Base-by-base conservation (phyloP, 2,113 vertebrate genomes). In the Thinocorus orbignyianus region DNA sequence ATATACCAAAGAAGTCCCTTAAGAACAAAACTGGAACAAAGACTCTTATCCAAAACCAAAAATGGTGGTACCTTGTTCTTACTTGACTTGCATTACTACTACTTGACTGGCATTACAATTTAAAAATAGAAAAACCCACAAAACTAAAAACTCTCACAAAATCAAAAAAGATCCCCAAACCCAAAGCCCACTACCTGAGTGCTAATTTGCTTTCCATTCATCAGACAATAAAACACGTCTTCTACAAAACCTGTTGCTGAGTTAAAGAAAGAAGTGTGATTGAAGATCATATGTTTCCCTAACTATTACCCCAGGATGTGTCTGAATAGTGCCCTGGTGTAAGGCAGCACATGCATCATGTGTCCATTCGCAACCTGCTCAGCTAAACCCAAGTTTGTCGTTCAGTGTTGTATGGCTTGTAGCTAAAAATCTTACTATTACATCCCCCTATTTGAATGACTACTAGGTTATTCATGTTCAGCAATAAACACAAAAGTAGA, bases 401-500 rank as follows among this genome's bases (percentile, higher is more conserved):
- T 30, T 88, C 55, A 80, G 6, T 19, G 60, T 41, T 77, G 25
- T 33, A 10, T n/a, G 71, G 80, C 68, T 80, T 84, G 37, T 85
- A 86, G 37, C 69, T 96, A 71, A 94, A 94, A 94, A 55, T 58
- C 66, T 89, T 49, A 4, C 37, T 86, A 96, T 81, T 90, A 37
- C 49, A 81, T 33, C 42, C 42, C 42, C 42, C 44, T 33, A 25
- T 44, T 41, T 86, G 71, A 85, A 70, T 87, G 46, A 89, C 88
- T 96, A 88, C 52, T 69, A 57, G 41, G 96, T 95, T 96, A 96
- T 78, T 95, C 88, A 94, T 90, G 78, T 71, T 81, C 76, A 84
- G 94, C 69, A 95, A 93, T 77, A 95, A 96, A 96, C 54, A 80
- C 7, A 24, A 91, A 97, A 87, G 66, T 72, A 94, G 95, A 94